Base-by-base conservation (phyloP, 2,113 vertebrate genomes). In the Ceyx cyanopectus region DNA sequence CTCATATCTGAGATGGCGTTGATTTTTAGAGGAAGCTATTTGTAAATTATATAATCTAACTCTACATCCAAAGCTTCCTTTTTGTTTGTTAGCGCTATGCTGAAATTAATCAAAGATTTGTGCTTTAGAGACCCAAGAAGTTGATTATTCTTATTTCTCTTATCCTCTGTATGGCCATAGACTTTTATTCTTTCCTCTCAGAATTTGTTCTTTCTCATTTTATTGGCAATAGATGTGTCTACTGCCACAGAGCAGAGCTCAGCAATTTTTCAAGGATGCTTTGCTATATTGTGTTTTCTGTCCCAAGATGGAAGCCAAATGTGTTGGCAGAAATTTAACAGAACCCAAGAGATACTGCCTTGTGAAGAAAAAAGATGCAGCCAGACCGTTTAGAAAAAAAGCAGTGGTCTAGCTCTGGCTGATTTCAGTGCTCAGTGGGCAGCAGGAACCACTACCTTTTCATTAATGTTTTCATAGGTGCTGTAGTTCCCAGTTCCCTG, bases 141-240 rank as follows among this genome's bases (percentile, higher is more conserved):
- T 14, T 79, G 41, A 89, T 91, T 80, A 61, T 14, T 94, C 57
- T 66, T 65, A 54, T 20, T 89, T 77, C 57, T 81, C 51, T 72
- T 94, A 69, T 74, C 51, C 72, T 89, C 84, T 89, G 12, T 80
- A 41, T 76, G 75, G 58, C 84, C 89, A 53, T 40, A 77, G 74
- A 40, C 10, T 12, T 43, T 16, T 23, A 48, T 56, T 66, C 78
- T 75, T 75, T 43, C 34, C 8, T 51, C 45, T 58, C 41, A 75
- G 74, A 93, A 90, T 85, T 76, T 73, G 77, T 81, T 92, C 40
- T 32, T 77, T 88, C 79, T 75, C 11, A 2, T 76, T 96, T 94
- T 94, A 95, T 91, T 94, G 84, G 70, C 86, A 89, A 51, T 82
- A 95, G 84, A 63, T 82, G 50, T 73, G 58, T 30, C 94, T 89